Base-by-base conservation (phyloP, 2,113 vertebrate species). In the Melanerpes aurifrons region DNA sequence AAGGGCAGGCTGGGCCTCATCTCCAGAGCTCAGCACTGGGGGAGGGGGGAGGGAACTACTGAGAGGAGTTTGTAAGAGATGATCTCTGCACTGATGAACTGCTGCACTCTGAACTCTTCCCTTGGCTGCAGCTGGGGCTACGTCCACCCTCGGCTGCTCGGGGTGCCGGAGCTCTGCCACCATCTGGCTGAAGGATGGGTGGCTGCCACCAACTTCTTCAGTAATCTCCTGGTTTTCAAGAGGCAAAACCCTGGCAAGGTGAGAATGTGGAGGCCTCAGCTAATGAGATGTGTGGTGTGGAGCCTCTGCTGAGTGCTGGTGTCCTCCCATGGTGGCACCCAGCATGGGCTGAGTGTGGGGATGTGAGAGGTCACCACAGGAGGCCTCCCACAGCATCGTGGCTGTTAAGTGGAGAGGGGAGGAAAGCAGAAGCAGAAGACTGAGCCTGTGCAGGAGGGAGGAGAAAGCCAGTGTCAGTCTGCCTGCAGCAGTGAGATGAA, bases 141-240 rank as follows among this genome's bases (percentile, higher is more conserved):
- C 10, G 98, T 99, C 93, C 99, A 99, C 96, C 99, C 99, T 54
- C 98, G 96, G 87, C 96, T 99, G 79, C 98, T 99, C 8, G 99
- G 98, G 35, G 98, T 99, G 56, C 99, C 99, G 15, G 99, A 99
- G 94, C 97, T 99, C 90, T 99, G 98, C 66, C 98, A 98, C 87
- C 98, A 99, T 90, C 91, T 99, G 69, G 99, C 99, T 71, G 99
- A 99, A 97, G 97, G 97, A 88, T 99, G 98, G 98, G 98, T 99
- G 97, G 97, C 97, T 59, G 97, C 70, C 68, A 96, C 95, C 70
- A 97, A 96, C 87, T 98, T 99, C 94, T 87, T 97, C 45, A 98
- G 94, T 77, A 98, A 97, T 59, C 92, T 98, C 86, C 88, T 98
- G 72, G 86, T 98, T 95, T 99, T 98, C 97, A 99, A 99, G 98